These are phyloP conservation scores for Pristionchus maxplancki DNA, from an alignment of 2,888 invertebrate species.

Conservation along the genomic window DNA sequence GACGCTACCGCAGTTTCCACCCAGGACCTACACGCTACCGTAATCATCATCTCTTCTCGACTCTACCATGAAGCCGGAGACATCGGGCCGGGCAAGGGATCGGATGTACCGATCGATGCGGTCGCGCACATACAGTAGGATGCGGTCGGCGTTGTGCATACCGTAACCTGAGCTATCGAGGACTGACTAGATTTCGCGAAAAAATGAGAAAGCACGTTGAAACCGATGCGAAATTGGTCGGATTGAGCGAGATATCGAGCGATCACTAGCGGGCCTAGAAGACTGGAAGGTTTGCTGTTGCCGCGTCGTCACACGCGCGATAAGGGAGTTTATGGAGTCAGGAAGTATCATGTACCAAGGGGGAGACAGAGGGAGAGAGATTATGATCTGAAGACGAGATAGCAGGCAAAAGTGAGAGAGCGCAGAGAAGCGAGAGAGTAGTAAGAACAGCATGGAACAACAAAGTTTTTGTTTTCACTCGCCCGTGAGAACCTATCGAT, in stretches of 20 bases:
- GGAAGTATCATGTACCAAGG: not conserved
- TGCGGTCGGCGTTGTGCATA: conserved; percentile 49
- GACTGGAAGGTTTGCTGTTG: not conserved
- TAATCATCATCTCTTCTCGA: not conserved
- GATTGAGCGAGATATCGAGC: not conserved
- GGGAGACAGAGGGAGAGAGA: not conserved
- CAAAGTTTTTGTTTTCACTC: not conserved
- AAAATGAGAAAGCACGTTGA: not conserved
- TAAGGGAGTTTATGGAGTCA: not conserved
- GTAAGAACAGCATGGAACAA: not conserved
- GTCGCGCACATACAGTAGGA: conserved; percentile 45
- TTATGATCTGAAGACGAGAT: not conserved
- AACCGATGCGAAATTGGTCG: not conserved
- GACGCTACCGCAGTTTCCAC: not conserved
- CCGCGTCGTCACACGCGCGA: not conserved
- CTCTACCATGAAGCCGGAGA: conserved; percentile 27
- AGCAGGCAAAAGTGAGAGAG: not conserved
- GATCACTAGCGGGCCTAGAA: not conserved
- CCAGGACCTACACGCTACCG: not conserved
- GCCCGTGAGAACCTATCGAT: not conserved
- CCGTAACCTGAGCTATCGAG: not conserved
- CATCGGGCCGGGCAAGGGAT: conserved; percentile 31
- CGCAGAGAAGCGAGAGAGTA: not conserved
- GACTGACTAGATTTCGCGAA: not conserved
- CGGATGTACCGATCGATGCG: conserved; percentile 51